phyloP scores from a whole-genome alignment of 2,113 vertebrate species.

The Rhynchomys soricoides region DNA sequence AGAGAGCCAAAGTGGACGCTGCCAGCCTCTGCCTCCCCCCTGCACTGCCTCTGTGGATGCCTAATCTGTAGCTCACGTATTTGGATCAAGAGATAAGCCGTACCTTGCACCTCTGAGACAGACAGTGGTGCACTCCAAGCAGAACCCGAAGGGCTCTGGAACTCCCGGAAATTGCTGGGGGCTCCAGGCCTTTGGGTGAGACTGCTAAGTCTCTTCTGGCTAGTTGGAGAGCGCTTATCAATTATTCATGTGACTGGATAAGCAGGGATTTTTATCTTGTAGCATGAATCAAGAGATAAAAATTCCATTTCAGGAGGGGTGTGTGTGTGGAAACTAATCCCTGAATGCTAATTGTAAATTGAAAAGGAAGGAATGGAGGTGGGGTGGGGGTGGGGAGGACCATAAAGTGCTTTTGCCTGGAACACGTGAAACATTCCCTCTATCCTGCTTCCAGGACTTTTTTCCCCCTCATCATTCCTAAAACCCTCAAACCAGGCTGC shows the following conservation, averaged over 20 bases:
- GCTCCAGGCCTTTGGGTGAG: neutral
- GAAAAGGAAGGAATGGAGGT: neutral
- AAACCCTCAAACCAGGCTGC: neutral
- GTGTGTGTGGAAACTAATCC: conserved; percentile 40
- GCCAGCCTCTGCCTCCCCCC: neutral
- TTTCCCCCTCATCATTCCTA: neutral
- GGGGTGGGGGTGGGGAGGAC: no score
- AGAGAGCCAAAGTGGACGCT: neutral
- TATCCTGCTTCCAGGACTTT: neutral
- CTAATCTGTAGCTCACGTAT: neutral
- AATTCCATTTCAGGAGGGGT: conserved; percentile 74
- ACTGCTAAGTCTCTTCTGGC: neutral
- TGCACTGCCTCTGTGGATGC: fast-evolving
- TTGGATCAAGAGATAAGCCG: conserved; percentile 37
- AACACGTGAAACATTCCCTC: neutral
- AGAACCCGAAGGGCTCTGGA: neutral
- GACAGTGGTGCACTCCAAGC: neutral
- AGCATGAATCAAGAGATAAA: conserved; percentile 67
- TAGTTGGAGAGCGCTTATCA: conserved; percentile 56
- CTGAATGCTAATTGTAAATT: conserved; percentile 69
- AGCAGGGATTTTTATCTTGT: conserved; percentile 58
- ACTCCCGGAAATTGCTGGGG: conserved; percentile 9
- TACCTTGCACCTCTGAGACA: neutral
- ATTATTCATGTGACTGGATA: conserved; percentile 64
- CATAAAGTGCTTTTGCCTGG: neutral